Conservation (phyloP, 1,140 invertebrate species). For the Drosophila pallidifrons region DNA sequence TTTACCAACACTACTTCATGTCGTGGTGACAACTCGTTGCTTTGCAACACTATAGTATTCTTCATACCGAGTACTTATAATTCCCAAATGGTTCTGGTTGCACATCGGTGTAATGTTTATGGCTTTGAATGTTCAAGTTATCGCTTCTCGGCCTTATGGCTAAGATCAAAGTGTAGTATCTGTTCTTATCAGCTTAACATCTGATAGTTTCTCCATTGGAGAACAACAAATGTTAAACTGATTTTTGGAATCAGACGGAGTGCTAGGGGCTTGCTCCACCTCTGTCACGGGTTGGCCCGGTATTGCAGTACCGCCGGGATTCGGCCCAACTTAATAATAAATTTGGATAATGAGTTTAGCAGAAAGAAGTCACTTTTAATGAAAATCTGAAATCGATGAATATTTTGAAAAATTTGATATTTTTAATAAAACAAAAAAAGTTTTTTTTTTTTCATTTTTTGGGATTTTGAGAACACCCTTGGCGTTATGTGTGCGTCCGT, state of each 20-base stretch:
- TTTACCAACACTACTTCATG: not conserved
- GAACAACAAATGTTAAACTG: slow-evolving; percentile 88
- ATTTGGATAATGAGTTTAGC: not conserved
- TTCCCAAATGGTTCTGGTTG: slow-evolving; percentile 27
- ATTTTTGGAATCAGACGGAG: slow-evolving; percentile 87
- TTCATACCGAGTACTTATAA: not conserved
- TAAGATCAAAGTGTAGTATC: slow-evolving; percentile 60
- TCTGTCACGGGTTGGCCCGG: slow-evolving; percentile 87
- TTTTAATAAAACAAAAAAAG: too few species aligned
- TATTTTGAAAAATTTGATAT: too few species aligned
- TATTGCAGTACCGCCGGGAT: slow-evolving; percentile 86
- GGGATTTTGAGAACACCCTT: too few species aligned
- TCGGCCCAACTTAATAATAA: slow-evolving; percentile 9
- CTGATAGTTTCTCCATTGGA: slow-evolving; percentile 87
- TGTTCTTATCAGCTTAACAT: slow-evolving; percentile 90
- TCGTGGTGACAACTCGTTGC: not conserved
- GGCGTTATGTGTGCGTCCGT: too few species aligned
- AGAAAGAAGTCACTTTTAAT: too few species aligned
- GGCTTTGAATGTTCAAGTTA: not conserved
- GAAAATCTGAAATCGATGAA: too few species aligned
- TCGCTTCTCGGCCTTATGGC: slow-evolving; percentile 13
- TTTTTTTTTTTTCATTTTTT: too few species aligned
- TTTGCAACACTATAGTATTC: not conserved
- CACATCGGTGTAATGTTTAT: not conserved
- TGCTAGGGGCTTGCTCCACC: slow-evolving; percentile 86